Percentiles rank a stretch among this genome's conserved stretches.
These are phyloP conservation scores for Apogon hyalosoma DNA, from an alignment of 2,797 vertebrate genomes.

Conservation along the genomic window DNA sequence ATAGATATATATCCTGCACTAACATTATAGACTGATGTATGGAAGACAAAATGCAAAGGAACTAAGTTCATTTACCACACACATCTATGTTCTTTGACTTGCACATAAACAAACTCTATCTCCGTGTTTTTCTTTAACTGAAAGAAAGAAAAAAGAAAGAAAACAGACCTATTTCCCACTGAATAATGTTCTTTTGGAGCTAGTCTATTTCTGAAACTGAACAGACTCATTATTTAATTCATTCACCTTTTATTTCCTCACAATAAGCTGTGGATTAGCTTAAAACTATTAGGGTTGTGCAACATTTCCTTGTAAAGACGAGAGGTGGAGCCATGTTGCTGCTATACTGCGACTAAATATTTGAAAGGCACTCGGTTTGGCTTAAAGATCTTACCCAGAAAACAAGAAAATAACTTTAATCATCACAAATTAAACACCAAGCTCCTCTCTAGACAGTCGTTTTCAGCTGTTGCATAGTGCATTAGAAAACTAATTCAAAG, in stretches of 20 bases:
- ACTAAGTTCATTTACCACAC: slow-evolving; percentile 13
- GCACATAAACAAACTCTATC: slow-evolving; percentile 7
- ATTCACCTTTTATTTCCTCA: slow-evolving; percentile 38
- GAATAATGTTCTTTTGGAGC: slow-evolving; percentile 32
- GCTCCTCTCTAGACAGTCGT: slow-evolving; percentile 22
- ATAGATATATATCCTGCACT: not conserved
- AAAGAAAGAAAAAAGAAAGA: slow-evolving; percentile 22
- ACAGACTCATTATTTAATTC: slow-evolving; percentile 41
- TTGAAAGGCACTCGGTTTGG: slow-evolving; percentile 31
- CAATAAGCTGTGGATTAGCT: slow-evolving; percentile 40
- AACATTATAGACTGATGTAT: not conserved
- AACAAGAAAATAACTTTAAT: slow-evolving; percentile 33
- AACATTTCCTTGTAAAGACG: slow-evolving; percentile 11
- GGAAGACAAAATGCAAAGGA: slow-evolving; percentile 37
- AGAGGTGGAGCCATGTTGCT: not conserved
- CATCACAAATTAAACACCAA: slow-evolving; percentile 26
- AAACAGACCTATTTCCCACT: slow-evolving; percentile 14
- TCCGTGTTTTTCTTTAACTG: not conserved
- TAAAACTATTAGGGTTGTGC: slow-evolving; percentile 43
- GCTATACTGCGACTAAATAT: slow-evolving; percentile 26
- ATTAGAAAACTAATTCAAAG: slow-evolving; percentile 41
- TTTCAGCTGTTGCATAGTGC: slow-evolving; percentile 31
- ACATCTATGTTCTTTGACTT: slow-evolving; percentile 22
- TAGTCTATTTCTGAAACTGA: slow-evolving; percentile 28
- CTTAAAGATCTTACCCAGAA: slow-evolving; percentile 14